These are phyloP conservation scores for Paracentrotus lividus DNA, from an alignment of 53 echinoderm and acorn worm species.

Conservation along the genomic window DNA sequence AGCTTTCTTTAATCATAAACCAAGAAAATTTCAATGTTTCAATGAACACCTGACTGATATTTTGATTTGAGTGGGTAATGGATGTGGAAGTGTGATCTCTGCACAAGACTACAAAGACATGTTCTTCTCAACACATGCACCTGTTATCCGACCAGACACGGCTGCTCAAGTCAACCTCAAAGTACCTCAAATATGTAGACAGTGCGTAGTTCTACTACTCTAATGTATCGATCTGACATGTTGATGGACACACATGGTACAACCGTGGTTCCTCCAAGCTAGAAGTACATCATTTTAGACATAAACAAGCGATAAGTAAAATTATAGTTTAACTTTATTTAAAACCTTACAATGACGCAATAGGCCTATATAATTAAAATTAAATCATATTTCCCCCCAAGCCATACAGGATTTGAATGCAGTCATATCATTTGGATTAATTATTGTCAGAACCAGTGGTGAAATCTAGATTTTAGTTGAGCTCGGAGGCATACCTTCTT, in stretches of 20 bases:
- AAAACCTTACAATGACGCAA: no score
- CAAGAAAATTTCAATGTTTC: not conserved
- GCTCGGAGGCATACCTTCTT: no score
- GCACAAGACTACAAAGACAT: not conserved
- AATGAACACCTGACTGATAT: not conserved
- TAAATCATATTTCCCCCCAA: no score
- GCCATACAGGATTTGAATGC: no score
- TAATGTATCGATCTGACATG: not conserved
- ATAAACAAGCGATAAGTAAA: no score
- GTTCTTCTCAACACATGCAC: not conserved
- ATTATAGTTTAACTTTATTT: no score
- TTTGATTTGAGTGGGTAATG: not conserved
- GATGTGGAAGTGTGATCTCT: not conserved
- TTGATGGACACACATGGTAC: not conserved
- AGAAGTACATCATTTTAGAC: no score
- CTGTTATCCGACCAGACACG: not conserved
- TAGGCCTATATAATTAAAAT: no score
- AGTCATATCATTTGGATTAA: no score
- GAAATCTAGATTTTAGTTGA: no score
- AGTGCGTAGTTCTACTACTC: not conserved
- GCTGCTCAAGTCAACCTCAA: not conserved
- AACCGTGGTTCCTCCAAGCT: no score
- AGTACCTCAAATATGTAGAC: slow-evolving; percentile 1
- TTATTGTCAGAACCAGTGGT: no score
- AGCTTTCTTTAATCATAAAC: not conserved